A percentile compares a stretch with the other conserved stretches of the same genome.
phyloP scores from a whole-genome alignment of 2,113 vertebrate genomes.

The Esox niger region DNA sequence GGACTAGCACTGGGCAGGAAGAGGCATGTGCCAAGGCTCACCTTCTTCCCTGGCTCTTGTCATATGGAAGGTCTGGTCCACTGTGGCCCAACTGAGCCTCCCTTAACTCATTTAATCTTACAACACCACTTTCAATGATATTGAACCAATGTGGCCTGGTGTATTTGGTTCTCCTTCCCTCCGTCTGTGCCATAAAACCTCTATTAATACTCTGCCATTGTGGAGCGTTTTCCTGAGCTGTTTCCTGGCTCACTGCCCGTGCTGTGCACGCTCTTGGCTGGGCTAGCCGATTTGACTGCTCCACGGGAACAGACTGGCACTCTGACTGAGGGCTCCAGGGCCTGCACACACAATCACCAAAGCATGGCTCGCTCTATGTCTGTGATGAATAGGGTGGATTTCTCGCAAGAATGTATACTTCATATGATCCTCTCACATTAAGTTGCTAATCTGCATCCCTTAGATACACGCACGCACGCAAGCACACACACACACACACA shows the following conservation, averaged over 20 bases:
- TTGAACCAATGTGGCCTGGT: slow-evolving; percentile 13
- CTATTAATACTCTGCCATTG: slow-evolving; percentile 59
- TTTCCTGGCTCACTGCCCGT: slow-evolving; percentile 65
- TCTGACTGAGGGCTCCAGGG: slow-evolving; percentile 70
- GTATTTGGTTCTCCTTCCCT: slow-evolving; percentile 13
- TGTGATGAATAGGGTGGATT: background rate
- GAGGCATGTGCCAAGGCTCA: slow-evolving; percentile 49
- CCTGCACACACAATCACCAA: slow-evolving; percentile 44
- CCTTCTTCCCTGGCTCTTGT: slow-evolving; percentile 43
- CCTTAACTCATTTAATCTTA: slow-evolving; percentile 20
- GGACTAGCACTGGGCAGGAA: slow-evolving; percentile 53
- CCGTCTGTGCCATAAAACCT: slow-evolving; percentile 45
- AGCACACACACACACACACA: background rate
- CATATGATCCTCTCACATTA: too few relatives aligned
- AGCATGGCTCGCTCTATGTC: background rate
- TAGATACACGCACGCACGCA: background rate
- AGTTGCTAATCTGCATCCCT: too few relatives aligned
- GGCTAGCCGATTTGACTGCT: slow-evolving; percentile 68
- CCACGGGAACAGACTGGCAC: slow-evolving; percentile 77
- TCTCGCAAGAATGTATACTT: too few relatives aligned
- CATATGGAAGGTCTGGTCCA: slow-evolving; percentile 23
- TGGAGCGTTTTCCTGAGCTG: slow-evolving; percentile 62
- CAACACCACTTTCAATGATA: slow-evolving; percentile 22
- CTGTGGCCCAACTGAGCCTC: slow-evolving; percentile 22
- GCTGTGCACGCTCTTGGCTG: slow-evolving; percentile 67